These are phyloP conservation scores for Aphaenogaster ashmeadi DNA, from an alignment of 1,140 invertebrate genomes.

Conservation along the genomic window DNA sequence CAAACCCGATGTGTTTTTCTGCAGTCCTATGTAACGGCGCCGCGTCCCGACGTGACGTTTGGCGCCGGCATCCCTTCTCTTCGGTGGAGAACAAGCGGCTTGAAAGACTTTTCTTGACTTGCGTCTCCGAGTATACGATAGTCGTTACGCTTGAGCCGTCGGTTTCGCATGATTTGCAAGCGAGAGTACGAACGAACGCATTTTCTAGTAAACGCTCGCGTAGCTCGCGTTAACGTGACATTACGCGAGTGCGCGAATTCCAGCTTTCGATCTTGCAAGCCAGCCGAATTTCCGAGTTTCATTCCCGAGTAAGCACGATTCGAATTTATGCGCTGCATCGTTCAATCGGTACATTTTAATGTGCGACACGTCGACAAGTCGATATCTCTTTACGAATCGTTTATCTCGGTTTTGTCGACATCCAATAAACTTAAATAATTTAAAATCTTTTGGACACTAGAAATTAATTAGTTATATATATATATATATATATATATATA, in stretches of 20 bases:
- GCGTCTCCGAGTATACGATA: constrained; percentile 26
- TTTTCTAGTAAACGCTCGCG: constrained; percentile 15
- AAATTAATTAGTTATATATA: neutral
- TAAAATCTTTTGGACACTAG: neutral
- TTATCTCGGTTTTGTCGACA: neutral
- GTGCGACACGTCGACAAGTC: neutral
- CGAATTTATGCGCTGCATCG: neutral
- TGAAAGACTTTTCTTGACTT: constrained; percentile 44
- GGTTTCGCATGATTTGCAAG: constrained; percentile 67
- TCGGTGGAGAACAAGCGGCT: constrained; percentile 37
- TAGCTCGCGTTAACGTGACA: neutral
- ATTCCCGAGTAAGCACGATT: constrained; percentile 3
- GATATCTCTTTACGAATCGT: neutral
- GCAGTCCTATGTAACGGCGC: constrained; percentile 23
- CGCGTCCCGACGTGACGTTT: constrained; percentile 42
- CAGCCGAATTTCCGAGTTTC: neutral
- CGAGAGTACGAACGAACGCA: constrained; percentile 54
- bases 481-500: neutral
- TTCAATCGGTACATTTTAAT: neutral
- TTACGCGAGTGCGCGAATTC: neutral
- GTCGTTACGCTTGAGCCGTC: constrained; percentile 49
- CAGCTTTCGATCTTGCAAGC: neutral
- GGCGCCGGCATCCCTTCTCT: constrained; percentile 53
- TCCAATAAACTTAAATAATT: neutral
- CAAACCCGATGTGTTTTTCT: constrained; percentile 24